phyloP scores from a whole-genome alignment of 2,113 vertebrate species.

The Petrocephalus microphthalmus region DNA sequence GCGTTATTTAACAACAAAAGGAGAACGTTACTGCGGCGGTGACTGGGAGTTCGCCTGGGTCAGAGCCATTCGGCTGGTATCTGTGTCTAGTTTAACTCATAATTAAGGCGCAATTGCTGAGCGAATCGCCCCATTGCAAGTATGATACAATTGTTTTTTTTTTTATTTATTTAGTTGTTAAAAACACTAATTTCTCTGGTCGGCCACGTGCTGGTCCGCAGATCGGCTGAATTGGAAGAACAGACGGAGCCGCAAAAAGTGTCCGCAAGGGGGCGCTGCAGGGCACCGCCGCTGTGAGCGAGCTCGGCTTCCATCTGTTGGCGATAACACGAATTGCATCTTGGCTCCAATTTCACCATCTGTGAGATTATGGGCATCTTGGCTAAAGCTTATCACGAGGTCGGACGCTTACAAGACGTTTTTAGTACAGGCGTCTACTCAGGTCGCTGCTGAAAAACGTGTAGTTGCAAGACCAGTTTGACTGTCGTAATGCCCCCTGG shows the following conservation, averaged over 20 bases:
- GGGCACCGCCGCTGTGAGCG: neutral
- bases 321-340: neutral
- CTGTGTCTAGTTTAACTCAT: neutral
- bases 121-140: neutral
- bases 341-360: neutral
- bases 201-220: neutral
- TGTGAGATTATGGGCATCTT: neutral
- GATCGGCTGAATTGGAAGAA: neutral
- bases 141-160: too few species aligned
- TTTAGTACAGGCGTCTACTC: neutral
- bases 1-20: neutral
- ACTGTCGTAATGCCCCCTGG: neutral
- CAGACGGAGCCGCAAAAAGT: neutral
- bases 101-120: neutral
- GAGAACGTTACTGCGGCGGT: neutral
- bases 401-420: neutral
- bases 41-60: neutral
- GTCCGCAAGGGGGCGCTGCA: neutral
- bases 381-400: neutral
- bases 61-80: neutral
- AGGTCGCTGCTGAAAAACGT: neutral
- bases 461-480: neutral
- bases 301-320: neutral
- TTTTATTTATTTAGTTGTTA: too few species aligned
- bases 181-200: neutral